phyloP scores from a whole-genome alignment of 2,113 vertebrate genomes.

The Indicator indicator region DNA sequence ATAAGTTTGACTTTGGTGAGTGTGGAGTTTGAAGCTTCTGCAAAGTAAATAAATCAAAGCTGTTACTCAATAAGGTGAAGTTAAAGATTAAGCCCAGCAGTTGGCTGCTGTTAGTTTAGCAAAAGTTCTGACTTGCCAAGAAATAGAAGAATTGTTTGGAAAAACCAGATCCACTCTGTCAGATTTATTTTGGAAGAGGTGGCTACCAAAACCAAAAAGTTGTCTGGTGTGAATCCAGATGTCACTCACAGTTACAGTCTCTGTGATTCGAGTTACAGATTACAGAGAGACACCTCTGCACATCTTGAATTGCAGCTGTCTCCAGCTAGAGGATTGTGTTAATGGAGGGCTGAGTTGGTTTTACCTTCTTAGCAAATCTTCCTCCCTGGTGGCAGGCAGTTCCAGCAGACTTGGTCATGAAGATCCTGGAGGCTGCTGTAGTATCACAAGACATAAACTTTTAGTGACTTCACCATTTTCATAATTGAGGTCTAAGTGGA shows the following conservation, averaged over 20 bases:
- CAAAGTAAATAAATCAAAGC: conserved; percentile 21
- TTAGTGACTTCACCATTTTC: neutral
- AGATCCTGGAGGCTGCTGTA: neutral
- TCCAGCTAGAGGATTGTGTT: neutral
- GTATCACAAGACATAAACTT: neutral
- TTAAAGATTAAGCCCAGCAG: conserved; percentile 2
- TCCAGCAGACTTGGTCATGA: neutral
- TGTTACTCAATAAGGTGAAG: neutral
- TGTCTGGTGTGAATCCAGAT: neutral
- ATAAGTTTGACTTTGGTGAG: neutral
- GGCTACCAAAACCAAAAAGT: neutral
- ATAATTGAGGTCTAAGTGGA: neutral
- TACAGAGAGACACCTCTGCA: neutral
- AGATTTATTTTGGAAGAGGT: neutral
- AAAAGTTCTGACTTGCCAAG: neutral
- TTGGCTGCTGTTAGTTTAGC: neutral
- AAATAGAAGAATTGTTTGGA: neutral
- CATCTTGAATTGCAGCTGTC: neutral
- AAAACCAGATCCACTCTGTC: neutral
- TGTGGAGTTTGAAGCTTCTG: neutral
- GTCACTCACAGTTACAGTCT: neutral
- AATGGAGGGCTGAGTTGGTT: neutral
- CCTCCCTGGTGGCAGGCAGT: neutral
- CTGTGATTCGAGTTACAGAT: neutral
- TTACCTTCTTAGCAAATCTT: neutral